These are phyloP conservation scores for Hypocryptadius cinnamomeus DNA, from an alignment of 2,113 vertebrate genomes.

Conservation along the genomic window DNA sequence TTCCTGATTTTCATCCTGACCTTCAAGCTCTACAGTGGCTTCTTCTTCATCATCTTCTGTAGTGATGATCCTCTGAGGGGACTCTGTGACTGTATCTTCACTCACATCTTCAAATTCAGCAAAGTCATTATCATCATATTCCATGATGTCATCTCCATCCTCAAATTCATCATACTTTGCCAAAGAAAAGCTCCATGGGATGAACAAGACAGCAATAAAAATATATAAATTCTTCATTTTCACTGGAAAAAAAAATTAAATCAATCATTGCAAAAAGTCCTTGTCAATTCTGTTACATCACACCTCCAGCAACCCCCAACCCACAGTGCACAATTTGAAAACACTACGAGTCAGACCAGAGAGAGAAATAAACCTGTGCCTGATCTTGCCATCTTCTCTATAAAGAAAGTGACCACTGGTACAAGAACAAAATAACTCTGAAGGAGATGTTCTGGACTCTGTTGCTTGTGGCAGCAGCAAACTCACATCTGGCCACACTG, in stretches of 20 bases:
- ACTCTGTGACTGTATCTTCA: conserved; percentile 78
- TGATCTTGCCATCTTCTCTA: background rate
- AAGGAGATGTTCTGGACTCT: background rate
- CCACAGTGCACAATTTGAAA: background rate
- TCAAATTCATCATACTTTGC: conserved; percentile 92
- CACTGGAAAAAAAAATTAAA: conserved; percentile 3
- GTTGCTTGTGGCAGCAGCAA: background rate
- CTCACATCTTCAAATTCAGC: conserved; percentile 93
- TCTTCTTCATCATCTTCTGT: conserved; percentile 82
- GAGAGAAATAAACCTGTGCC: background rate
- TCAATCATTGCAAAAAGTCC: background rate
- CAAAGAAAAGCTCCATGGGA: conserved; percentile 56
- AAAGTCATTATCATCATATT: conserved; percentile 98
- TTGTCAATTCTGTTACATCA: background rate
- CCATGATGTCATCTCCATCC: conserved; percentile 88
- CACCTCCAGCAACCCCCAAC: background rate
- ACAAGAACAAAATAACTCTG: background rate
- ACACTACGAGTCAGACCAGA: background rate
- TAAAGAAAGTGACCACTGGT: background rate
- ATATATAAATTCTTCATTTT: conserved; percentile 61
- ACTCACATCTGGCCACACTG: background rate
- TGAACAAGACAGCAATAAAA: conserved; percentile 47
- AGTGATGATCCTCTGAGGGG: conserved; percentile 73
- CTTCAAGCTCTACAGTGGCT: conserved; percentile 90
- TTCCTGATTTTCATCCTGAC: conserved; percentile 84